Conservation (phyloP, 2,113 vertebrate species). For the Urocitellus parryii region DNA sequence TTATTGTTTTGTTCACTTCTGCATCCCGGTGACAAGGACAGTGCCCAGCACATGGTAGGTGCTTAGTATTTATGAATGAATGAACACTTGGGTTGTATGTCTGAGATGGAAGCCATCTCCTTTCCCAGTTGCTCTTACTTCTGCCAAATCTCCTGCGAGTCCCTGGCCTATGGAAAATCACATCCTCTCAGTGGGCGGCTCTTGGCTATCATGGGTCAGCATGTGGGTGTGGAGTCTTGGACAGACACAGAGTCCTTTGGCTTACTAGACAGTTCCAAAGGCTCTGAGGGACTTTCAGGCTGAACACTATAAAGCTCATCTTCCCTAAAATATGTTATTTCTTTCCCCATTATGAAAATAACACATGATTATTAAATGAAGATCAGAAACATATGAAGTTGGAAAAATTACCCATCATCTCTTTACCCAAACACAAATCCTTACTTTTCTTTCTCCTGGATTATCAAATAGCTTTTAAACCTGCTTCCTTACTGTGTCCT, state of each 20-base stretch:
- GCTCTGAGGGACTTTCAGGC: constrained; percentile 27
- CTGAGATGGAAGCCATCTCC: background rate
- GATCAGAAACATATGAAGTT: background rate
- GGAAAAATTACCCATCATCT: background rate
- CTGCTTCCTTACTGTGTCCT: background rate
- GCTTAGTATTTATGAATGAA: background rate
- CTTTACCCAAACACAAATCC: background rate
- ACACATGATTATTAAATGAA: constrained; percentile 41
- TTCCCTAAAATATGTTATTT: constrained; percentile 35
- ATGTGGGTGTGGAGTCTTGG: constrained; percentile 62
- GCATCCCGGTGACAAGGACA: background rate
- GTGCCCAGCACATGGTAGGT: background rate
- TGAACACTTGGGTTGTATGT: background rate
- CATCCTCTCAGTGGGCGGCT: constrained; percentile 3
- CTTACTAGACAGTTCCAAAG: constrained; percentile 22
- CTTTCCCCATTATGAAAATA: constrained; percentile 62
- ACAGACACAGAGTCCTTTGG: background rate
- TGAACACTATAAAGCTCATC: constrained; percentile 42
- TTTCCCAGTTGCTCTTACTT: background rate
- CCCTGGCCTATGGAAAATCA: background rate
- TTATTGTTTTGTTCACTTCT: constrained; percentile 31
- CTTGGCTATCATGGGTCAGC: background rate
- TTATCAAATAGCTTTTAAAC: background rate
- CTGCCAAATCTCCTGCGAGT: background rate
- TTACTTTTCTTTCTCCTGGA: background rate